These are phyloP conservation scores for Leptinotarsa texana DNA, from an alignment of 1,140 invertebrate species.

Conservation along the genomic window DNA sequence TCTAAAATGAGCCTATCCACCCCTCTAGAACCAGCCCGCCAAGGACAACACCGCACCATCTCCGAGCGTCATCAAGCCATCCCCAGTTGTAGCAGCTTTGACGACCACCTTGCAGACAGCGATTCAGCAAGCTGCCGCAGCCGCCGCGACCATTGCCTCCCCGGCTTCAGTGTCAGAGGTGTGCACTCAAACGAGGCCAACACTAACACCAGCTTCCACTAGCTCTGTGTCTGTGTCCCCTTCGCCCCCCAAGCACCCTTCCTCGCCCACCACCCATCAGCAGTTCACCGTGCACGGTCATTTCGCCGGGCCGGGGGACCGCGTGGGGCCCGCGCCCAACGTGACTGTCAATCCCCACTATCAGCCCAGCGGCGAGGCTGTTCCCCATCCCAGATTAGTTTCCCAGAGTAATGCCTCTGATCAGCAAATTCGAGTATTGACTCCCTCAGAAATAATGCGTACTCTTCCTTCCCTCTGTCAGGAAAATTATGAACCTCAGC, in stretches of 20 bases:
- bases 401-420: constrained; percentile 57
- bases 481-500: constrained; percentile 68
- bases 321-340: constrained; percentile 59
- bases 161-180: constrained; percentile 49
- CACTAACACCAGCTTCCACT: constrained; percentile 53
- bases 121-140: constrained; percentile 30
- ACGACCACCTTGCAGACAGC: constrained; percentile 36
- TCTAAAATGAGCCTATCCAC: constrained; percentile 28
- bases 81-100: constrained; percentile 38
- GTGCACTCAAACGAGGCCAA: constrained; percentile 52
- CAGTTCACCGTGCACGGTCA: constrained; percentile 55
- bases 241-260: constrained; percentile 45
- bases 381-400: constrained; percentile 28
- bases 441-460: constrained; percentile 84
- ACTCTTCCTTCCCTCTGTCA: constrained; percentile 78
- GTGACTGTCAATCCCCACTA: constrained; percentile 63
- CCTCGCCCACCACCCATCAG: constrained; percentile 50
- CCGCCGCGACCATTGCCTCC: constrained; percentile 31
- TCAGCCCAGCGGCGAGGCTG: constrained; percentile 40
- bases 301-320: constrained; percentile 52
- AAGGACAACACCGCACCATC: constrained; percentile 57
- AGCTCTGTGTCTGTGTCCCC: constrained; percentile 51
- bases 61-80: constrained; percentile 38
- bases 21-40: constrained; percentile 60
- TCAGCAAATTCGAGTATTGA: constrained; percentile 82